These are phyloP conservation scores for Haliclona indistincta DNA, from an alignment of 37 sponge, comb jelly and placozoan genomes.

Conservation along the genomic window DNA sequence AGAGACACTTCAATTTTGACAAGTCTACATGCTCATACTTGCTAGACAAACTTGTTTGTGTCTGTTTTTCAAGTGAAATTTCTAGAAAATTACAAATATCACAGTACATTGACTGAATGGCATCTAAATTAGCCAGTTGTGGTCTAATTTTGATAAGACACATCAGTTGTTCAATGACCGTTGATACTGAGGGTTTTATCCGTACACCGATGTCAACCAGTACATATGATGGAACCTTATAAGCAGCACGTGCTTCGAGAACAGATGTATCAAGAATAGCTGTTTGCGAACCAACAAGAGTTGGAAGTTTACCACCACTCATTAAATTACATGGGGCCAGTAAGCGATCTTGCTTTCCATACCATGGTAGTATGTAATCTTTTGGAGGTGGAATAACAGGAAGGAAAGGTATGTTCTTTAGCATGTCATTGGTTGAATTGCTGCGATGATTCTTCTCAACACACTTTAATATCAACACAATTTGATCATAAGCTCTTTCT, in stretches of 20 bases:
- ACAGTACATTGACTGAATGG: not conserved
- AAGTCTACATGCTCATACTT: not conserved
- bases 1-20: not conserved
- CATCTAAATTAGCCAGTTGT: too few species aligned
- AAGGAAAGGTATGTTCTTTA: not conserved
- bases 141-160: not conserved
- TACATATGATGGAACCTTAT: too few species aligned
- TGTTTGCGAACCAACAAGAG: not conserved
- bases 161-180: too few species aligned
- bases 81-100: slow-evolving; percentile 16
- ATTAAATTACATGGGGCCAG: not conserved
- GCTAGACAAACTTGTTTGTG: not conserved
- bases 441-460: not conserved
- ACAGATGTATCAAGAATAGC: too few species aligned
- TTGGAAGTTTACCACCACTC: not conserved
- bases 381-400: slow-evolving; percentile 27
- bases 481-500: not conserved
- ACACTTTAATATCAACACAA: not conserved
- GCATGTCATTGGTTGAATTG: not conserved
- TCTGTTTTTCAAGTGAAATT: not conserved
- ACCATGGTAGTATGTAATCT: slow-evolving; percentile 15
- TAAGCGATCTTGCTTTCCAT: not conserved
- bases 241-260: too few species aligned
- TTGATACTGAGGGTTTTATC: too few species aligned
- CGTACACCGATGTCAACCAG: too few species aligned